These are phyloP conservation scores for Triplophysa siluroides DNA, from an alignment of 2,113 vertebrate genomes.

Conservation along the genomic window DNA sequence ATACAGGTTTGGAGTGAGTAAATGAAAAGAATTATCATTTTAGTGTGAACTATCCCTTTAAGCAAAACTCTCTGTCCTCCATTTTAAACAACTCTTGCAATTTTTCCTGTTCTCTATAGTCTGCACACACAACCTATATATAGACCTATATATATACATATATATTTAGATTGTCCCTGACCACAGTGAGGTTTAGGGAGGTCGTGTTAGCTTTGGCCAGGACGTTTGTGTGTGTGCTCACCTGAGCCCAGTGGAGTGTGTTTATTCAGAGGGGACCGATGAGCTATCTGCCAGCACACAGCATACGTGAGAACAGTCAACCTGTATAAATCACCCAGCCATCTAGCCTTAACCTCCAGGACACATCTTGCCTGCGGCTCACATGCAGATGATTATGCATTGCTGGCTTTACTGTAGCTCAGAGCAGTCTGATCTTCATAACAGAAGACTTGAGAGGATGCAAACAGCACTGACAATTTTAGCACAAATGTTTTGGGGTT, in stretches of 20 bases:
- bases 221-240: conserved; percentile 4
- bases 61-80: too few species aligned
- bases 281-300: conserved; percentile 16
- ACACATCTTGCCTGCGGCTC: conserved; percentile 28
- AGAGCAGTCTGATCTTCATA: background rate
- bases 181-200: background rate
- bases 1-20: too few species aligned
- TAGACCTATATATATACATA: background rate
- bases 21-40: too few species aligned
- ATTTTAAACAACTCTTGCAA: too few species aligned
- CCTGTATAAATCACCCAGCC: conserved; percentile 34
- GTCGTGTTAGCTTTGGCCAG: background rate
- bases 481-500: conserved; percentile 6
- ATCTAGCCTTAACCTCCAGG: background rate
- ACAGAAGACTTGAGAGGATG: background rate
- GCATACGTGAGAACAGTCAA: conserved; percentile 26
- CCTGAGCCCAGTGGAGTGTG: conserved; percentile 36
- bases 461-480: conserved; percentile 8
- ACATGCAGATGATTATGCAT: conserved; percentile 3
- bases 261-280: conserved; percentile 17
- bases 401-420: conserved; percentile 4
- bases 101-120: too few species aligned
- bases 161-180: background rate
- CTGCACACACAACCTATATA: background rate
- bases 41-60: too few species aligned